A percentile compares a stretch with the other conserved stretches of the same genome.
Evolutionary conservation across 2,888 invertebrate species (phyloP).

Genomic region (Punctoribates punctum): DNA sequence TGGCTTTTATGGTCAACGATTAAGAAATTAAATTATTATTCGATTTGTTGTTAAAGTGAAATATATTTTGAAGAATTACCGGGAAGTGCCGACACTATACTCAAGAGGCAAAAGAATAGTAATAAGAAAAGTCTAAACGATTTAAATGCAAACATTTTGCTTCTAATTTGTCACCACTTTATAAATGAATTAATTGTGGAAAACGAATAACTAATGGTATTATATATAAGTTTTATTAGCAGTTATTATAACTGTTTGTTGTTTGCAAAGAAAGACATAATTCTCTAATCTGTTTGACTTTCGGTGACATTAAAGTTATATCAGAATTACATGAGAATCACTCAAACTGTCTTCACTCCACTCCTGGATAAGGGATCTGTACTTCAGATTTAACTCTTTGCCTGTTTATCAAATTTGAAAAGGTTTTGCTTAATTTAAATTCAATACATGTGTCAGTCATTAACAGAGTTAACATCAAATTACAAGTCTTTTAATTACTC

Average conservation of each 20-base stretch:
- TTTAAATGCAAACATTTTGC: not conserved
- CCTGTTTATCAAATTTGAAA: too few relatives aligned
- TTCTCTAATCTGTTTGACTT: constrained; percentile 10
- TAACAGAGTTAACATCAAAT: not conserved
- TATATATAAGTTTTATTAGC: not conserved
- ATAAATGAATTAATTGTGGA: not conserved
- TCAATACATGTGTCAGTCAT: not conserved
- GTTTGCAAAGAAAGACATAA: not conserved
- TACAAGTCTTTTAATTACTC: not conserved
- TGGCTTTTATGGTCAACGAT: not conserved
- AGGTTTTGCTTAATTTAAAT: not conserved
- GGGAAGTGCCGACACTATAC: not conserved
- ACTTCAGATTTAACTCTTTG: too few relatives aligned
- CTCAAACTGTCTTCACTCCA: too few relatives aligned
- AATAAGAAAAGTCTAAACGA: not conserved
- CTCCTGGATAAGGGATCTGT: too few relatives aligned
- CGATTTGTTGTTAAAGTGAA: not conserved
- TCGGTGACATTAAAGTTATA: not conserved
- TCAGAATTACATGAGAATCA: too few relatives aligned
- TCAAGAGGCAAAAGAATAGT: not conserved
- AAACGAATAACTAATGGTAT: not conserved
- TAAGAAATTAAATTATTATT: not conserved
- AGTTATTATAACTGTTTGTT: not conserved
- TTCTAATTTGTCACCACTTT: too few relatives aligned
- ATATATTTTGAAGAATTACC: constrained; percentile 5